Percentiles rank a stretch among this genome's conserved stretches.
Conservation (phyloP, 1,140 invertebrate genomes). For the Lepidurus arcticus region DNA sequence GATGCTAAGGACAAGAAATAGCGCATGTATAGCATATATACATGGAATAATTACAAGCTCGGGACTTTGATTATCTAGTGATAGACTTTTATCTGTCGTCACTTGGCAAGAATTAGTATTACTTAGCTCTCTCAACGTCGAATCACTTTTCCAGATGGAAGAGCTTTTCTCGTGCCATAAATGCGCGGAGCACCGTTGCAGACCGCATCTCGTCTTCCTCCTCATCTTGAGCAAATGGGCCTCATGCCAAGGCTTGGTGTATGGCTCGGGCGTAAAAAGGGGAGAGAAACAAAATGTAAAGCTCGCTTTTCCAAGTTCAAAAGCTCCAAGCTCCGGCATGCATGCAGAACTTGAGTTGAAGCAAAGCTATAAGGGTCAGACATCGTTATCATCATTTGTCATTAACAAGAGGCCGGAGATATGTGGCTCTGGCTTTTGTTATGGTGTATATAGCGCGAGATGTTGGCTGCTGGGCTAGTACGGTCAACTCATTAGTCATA, state of each 20-base stretch:
- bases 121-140: slow-evolving; percentile 5
- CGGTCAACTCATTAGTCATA: slow-evolving; percentile 19
- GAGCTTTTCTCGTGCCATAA: slow-evolving; percentile 13
- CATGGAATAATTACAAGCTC: too few relatives aligned
- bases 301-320: neutral
- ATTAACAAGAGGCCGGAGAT: neutral
- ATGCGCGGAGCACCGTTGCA: neutral
- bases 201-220: neutral
- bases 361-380: slow-evolving; percentile 9
- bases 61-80: neutral
- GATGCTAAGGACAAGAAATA: too few relatives aligned
- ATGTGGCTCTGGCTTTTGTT: neutral
- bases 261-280: neutral
- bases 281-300: neutral
- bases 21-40: too few relatives aligned
- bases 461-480: neutral
- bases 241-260: neutral
- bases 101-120: neutral
- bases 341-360: too few relatives aligned
- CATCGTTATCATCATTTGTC: slow-evolving; percentile 14
- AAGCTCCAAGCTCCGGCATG: too few relatives aligned
- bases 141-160: slow-evolving; percentile 19
- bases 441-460: neutral
- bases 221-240: neutral
- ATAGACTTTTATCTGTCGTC: slow-evolving; percentile 4